Conservation (phyloP, 2,888 invertebrate species). For the Drosophila subsilvestris region DNA sequence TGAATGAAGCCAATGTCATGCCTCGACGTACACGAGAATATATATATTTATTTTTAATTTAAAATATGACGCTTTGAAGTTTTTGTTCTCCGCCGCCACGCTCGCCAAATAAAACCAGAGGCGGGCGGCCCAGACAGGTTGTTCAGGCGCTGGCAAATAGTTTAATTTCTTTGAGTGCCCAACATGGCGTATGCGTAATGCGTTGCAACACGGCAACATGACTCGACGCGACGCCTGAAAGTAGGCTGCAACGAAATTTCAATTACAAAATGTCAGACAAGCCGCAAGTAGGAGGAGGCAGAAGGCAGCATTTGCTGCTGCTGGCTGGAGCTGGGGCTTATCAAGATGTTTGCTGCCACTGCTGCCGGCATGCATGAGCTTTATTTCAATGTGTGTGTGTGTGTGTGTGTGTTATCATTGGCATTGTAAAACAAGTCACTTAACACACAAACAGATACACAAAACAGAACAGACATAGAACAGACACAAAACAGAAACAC, state of each 20-base stretch:
- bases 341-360: conserved; percentile 40
- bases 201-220: conserved; percentile 18
- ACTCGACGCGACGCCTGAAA: conserved; percentile 24
- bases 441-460: conserved; percentile 53
- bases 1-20: conserved; percentile 71
- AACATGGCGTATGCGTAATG: conserved; percentile 55
- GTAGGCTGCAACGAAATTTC: conserved; percentile 69
- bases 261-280: conserved; percentile 71
- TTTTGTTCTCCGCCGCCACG: not conserved
- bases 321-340: conserved; percentile 21
- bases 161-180: conserved; percentile 74
- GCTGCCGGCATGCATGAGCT: conserved; percentile 45
- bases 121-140: conserved; percentile 15
- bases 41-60: conserved; percentile 59
- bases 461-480: conserved; percentile 1
- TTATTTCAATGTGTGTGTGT: conserved; percentile 6
- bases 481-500: not conserved
- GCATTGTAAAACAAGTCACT: conserved; percentile 77
- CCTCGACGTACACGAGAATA: conserved; percentile 35
- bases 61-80: conserved; percentile 56
- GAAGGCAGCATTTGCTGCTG: conserved; percentile 15
- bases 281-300: conserved; percentile 61
- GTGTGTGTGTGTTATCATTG: conserved; percentile 67
- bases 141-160: conserved; percentile 47
- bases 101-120: not conserved